Base-by-base conservation (phyloP, 2,113 vertebrate species). In the Ia io region DNA sequence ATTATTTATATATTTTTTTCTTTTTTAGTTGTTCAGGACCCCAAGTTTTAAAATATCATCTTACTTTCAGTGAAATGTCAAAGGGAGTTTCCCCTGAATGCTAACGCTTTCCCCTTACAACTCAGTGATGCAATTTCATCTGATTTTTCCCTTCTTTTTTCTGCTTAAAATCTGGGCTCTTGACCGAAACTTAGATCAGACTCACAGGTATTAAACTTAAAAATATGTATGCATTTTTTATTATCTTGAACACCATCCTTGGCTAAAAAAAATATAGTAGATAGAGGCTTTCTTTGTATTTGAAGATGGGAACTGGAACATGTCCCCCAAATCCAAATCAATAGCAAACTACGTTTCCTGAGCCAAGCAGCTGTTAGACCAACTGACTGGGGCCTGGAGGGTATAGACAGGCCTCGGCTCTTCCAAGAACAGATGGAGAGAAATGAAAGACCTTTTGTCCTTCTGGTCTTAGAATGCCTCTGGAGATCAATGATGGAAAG, bases 11-110 rank as follows among this genome's bases (percentile, higher is more conserved):
- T 30, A 17, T 20, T 30, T 63, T 76, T 85, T 67, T 69, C 12
- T 84, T 16, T 67, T 69, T 80, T 37, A 76, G 44, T 59, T 94
- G 10, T 91, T 84, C 18, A 92, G 73, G 40, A 61, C 4, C 35
- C 28, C 9, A 67, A 85, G 42, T 53, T 85, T 77, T 53, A 73
- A 96, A 92, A 93, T 84, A 95, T 65, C 69, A 63, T 79, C 84
- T 88, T 88, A 42, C 47, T 95, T 84, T 93, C 63, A 85, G 71
- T 84, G 44, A 89, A 96, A 92, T 95, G 71, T 69, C 90, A 92
- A 59, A 86, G 47, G 7, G 32, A 78, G 20, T 79, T 69, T 93
- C 47, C 35, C 42, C 22, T 35, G 63, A 84, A 83, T 80, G 16
- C 4, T 92, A 70, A 9, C 32, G 51, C n/a, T 79, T 94, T 63